Percentiles rank a stretch among this genome's conserved stretches.
phyloP scores from a whole-genome alignment of 1,140 invertebrate genomes.

The Drosophila obscura region DNA sequence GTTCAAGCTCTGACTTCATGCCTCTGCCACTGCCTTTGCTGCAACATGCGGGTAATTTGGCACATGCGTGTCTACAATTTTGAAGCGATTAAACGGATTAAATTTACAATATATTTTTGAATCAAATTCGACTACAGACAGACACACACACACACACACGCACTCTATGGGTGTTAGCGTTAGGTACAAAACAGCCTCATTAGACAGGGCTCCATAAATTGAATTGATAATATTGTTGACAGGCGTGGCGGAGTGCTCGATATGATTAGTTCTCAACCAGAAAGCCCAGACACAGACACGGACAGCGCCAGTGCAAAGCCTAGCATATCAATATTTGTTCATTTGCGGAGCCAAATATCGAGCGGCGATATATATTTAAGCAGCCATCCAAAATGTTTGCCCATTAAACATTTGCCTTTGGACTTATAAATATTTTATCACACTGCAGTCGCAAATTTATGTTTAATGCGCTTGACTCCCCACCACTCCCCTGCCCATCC shows the following conservation, averaged over 20 bases:
- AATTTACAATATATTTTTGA: constrained; percentile 47
- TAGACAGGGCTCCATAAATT: constrained; percentile 55
- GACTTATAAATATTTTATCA: constrained; percentile 71
- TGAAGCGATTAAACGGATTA: constrained; percentile 59
- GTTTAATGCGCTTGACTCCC: constrained; percentile 26
- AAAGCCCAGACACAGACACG: neutral
- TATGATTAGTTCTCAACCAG: constrained; percentile 9
- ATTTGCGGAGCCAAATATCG: constrained; percentile 44
- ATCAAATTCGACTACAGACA: neutral
- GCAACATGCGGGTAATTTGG: too few relatives aligned
- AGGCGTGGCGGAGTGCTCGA: constrained; percentile 39
- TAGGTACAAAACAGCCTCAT: constrained; percentile 10
- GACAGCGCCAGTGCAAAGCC: constrained; percentile 16
- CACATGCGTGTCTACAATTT: neutral
- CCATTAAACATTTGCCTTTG: constrained; percentile 74
- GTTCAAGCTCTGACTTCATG: too few relatives aligned
- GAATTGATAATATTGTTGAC: constrained; percentile 78
- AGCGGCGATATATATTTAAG: constrained; percentile 34
- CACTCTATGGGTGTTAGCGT: constrained; percentile 5
- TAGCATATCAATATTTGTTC: constrained; percentile 59
- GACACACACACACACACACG: neutral
- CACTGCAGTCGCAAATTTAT: constrained; percentile 44
- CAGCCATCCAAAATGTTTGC: constrained; percentile 49
- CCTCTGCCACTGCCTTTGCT: too few relatives aligned
- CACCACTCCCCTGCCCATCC: neutral